Evolutionary conservation across 2,797 vertebrate species (phyloP), one percentile per base, ranked within the genome.

Genomic region (Sciurus carolinensis): DNA sequence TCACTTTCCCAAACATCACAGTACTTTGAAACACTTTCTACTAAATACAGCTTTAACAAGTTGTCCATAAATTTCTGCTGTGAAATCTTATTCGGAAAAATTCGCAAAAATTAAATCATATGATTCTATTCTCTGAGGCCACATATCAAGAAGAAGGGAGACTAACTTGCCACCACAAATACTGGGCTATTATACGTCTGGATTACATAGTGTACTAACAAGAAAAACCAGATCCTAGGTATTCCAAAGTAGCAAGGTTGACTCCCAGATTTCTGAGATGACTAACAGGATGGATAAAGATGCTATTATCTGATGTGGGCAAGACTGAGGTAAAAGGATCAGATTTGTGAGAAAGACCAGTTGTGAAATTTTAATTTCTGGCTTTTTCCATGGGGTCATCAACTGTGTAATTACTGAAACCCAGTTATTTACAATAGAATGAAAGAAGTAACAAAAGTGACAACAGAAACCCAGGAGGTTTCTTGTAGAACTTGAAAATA

Each of bases 361-460:
- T 80, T 84, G n/a, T 47, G 69, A 91, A 96, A 82, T 85, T n/a
- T n/a, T 82, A 28, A 72, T 92, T 88, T 90, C 39, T 75, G 20
- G 52, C 52, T 94, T 87, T 95, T 39, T 87, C 36, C 57, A 13
- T 52, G 47, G 39, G 44, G 20, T 79, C 42, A 91, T 90, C 36
- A 91, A 42, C 79, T 89, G 15, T 83, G 93, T 36, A 84, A 7
- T 86, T 76, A 91, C 44, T 75, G 59, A 91, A 84, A 67, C 7
- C 47, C 79, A 30, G 36, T 26, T 96, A 83, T 92, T 94, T 92
- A 89, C n/a, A 69, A 82, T 62, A 52, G 28, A 89, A 80, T 54
- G 20, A 89, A 88, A 92, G 14, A 82, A 71, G 52, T 4, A 73
- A 47, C 12, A 2, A 66, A 26, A 54, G 24, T 10, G 20, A n/a